phyloP scores from a whole-genome alignment of 2,888 invertebrate species.

The Xanthorhoe spadicearia region DNA sequence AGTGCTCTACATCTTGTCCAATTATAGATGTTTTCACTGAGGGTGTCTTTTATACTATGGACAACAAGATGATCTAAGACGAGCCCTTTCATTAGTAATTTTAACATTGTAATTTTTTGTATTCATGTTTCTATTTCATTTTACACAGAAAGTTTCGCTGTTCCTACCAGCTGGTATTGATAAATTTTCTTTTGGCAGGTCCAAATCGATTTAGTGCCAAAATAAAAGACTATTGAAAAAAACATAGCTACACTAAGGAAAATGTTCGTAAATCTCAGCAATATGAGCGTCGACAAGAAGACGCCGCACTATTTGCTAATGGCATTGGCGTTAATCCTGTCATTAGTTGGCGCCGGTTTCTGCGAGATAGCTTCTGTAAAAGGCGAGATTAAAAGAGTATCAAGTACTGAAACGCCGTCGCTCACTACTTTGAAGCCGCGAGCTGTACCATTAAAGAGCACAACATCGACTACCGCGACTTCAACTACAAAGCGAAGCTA shows the following conservation, averaged over 20 bases:
- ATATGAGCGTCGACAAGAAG: slow-evolving; percentile 47
- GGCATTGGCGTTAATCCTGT: slow-evolving; percentile 61
- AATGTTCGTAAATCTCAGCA: slow-evolving; percentile 44
- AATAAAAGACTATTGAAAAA: slow-evolving; percentile 23
- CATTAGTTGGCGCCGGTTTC: slow-evolving; percentile 60
- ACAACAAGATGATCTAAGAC: slow-evolving; percentile 45
- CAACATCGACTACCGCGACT: slow-evolving; percentile 62
- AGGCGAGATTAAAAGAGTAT: slow-evolving; percentile 60
- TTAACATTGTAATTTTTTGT: slow-evolving; percentile 29
- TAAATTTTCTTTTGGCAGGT: slow-evolving; percentile 30
- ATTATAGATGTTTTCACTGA: slow-evolving; percentile 74
- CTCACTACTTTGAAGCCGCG: slow-evolving; percentile 56
- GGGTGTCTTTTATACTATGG: slow-evolving; percentile 55
- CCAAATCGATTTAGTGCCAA: slow-evolving; percentile 27
- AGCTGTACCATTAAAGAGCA: slow-evolving; percentile 64
- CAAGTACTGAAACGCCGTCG: slow-evolving; percentile 58
- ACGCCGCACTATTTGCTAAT: slow-evolving; percentile 56
- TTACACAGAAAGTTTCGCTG: neutral
- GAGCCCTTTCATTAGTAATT: slow-evolving; percentile 29
- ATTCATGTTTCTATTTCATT: neutral
- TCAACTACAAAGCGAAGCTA: slow-evolving; percentile 70
- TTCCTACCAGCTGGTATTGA: neutral
- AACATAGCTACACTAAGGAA: slow-evolving; percentile 23
- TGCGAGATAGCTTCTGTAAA: slow-evolving; percentile 59
- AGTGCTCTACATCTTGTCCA: slow-evolving; percentile 73